Conservation (phyloP, 2,888 invertebrate species). For the Osedax fenrisi region DNA sequence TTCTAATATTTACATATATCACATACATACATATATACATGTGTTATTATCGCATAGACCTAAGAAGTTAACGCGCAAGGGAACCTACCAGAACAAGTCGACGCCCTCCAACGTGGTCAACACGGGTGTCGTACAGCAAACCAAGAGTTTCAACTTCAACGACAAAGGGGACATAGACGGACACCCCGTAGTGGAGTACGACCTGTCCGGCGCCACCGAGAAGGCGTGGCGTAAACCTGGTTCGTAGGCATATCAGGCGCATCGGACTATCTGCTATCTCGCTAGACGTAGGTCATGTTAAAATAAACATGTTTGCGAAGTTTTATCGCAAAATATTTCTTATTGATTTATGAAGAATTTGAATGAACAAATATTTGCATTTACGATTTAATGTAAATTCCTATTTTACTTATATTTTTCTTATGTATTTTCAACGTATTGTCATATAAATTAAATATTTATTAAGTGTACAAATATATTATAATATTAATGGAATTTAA, state of each 20-base stretch:
- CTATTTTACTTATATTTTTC: too few species aligned
- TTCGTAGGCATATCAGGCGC: neutral
- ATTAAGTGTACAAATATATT: too few species aligned
- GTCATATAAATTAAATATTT: too few species aligned
- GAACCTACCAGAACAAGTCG: neutral
- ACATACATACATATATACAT: neutral
- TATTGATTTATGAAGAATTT: too few species aligned
- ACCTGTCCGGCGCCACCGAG: neutral
- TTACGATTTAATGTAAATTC: too few species aligned
- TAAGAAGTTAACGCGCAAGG: neutral
- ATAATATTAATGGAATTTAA: too few species aligned
- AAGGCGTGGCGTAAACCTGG: neutral
- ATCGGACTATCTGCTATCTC: too few species aligned
- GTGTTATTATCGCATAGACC: neutral
- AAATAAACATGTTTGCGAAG: too few species aligned
- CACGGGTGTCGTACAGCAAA: neutral
- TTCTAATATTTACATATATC: neutral
- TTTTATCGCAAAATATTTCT: too few species aligned
- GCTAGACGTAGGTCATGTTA: too few species aligned
- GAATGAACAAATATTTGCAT: too few species aligned
- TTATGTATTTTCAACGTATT: too few species aligned
- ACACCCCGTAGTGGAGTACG: neutral
- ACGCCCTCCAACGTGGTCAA: neutral
- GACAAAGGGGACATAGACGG: neutral
- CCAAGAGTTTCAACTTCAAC: neutral